Percentiles rank a stretch among this genome's conserved stretches.
Evolutionary conservation across 2,113 vertebrate species (phyloP).

Genomic region (Anolis carolinensis): DNA sequence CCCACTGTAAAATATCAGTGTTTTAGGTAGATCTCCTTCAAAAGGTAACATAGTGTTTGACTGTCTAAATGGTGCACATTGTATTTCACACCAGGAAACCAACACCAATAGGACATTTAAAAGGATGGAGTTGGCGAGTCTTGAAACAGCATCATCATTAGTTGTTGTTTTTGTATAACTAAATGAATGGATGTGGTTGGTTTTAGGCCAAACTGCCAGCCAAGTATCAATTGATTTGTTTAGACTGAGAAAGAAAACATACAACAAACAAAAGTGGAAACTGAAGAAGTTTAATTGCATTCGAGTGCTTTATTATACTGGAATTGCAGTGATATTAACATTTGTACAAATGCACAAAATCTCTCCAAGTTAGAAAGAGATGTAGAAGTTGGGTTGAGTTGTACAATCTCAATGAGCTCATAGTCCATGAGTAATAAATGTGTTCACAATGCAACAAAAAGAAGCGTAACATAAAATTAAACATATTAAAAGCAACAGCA

Average conservation of each 20-base stretch:
- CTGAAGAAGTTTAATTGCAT: constrained; percentile 60
- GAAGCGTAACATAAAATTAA: constrained; percentile 85
- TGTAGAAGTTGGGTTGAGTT: constrained; percentile 90
- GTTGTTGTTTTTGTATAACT: not conserved
- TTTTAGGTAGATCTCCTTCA: not conserved
- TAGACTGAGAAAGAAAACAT: no score
- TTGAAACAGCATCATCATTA: no score
- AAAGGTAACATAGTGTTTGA: not conserved
- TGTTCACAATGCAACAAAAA: constrained; percentile 82
- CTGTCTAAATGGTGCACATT: not conserved
- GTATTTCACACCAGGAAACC: not conserved
- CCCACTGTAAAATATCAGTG: no score
- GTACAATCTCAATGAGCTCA: constrained; percentile 88
- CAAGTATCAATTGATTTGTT: not conserved
- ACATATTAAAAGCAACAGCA: constrained; percentile 93
- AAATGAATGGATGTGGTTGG: not conserved
- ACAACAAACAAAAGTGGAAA: not conserved
- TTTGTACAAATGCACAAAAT: constrained; percentile 98
- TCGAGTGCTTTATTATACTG: constrained; percentile 99
- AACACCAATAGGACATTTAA: not conserved
- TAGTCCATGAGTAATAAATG: constrained; percentile 86
- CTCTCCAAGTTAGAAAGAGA: constrained; percentile 87
- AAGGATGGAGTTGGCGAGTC: not conserved
- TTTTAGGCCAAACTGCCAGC: not conserved
- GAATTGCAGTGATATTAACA: constrained; percentile 95